phyloP scores from a whole-genome alignment of 2,888 invertebrate genomes.

The Tetropium fuscum region DNA sequence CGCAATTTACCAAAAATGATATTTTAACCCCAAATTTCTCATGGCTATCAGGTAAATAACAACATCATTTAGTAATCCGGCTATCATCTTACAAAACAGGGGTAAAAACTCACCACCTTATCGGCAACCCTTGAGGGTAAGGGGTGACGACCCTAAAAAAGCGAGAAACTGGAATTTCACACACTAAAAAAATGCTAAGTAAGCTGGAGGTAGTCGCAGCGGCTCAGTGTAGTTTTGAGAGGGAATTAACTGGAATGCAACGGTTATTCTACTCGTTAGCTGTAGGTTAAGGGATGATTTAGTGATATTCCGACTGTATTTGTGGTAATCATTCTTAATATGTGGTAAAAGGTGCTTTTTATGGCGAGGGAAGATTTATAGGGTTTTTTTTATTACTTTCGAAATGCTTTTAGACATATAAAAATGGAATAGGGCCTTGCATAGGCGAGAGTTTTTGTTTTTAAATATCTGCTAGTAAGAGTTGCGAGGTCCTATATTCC shows the following conservation, averaged over 20 bases:
- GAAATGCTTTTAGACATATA: no score
- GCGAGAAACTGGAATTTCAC: constrained; percentile 62
- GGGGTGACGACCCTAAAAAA: constrained; percentile 56
- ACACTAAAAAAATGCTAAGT: constrained; percentile 55
- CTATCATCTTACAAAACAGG: constrained; percentile 62
- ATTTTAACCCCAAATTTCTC: constrained; percentile 56
- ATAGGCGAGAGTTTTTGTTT: no score
- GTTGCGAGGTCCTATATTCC: no score
- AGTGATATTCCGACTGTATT: constrained; percentile 56
- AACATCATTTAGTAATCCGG: constrained; percentile 61
- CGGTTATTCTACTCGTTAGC: constrained; percentile 27
- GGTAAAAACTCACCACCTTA: constrained; percentile 49
- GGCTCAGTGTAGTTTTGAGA: constrained; percentile 13
- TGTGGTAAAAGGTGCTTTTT: constrained; percentile 57
- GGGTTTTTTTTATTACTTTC: constrained; percentile 29
- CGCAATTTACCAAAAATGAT: constrained; percentile 53
- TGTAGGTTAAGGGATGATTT: constrained; percentile 50
- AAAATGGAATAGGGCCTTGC: no score
- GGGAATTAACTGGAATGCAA: neutral
- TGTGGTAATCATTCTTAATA: constrained; percentile 63
- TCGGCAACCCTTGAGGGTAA: constrained; percentile 51
- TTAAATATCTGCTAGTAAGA: no score
- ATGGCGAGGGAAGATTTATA: constrained; percentile 32
- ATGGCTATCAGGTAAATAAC: constrained; percentile 54
- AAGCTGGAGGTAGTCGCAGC: constrained; percentile 41